These are phyloP conservation scores for Rhadinocentrus ornatus DNA, from an alignment of 2,797 vertebrate genomes.

Conservation along the genomic window DNA sequence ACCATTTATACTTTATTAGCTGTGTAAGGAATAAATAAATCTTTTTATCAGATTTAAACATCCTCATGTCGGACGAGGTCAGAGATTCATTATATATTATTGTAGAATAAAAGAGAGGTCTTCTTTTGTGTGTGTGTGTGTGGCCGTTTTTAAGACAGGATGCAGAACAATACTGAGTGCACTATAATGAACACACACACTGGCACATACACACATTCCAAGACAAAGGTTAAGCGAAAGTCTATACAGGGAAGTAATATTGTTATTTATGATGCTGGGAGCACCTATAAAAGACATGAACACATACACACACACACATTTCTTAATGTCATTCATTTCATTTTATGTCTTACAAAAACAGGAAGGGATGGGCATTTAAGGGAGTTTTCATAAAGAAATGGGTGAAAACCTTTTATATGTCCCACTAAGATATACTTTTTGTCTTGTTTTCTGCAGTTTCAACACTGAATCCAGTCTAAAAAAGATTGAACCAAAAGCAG, in stretches of 20 bases:
- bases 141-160: conserved; percentile 51
- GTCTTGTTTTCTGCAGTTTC: background rate
- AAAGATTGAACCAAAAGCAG: background rate
- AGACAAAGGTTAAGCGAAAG: conserved; percentile 64
- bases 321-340: conserved; percentile 14
- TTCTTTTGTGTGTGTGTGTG: conserved; percentile 5
- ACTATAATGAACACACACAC: conserved; percentile 20
- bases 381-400: conserved; percentile 10
- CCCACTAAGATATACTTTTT: background rate
- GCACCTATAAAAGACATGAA: conserved; percentile 58
- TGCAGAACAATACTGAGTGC: conserved; percentile 59
- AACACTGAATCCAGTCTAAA: background rate
- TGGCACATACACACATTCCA: conserved; percentile 24
- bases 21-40: conserved; percentile 15
- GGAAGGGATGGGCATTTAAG: conserved; percentile 50
- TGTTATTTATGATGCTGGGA: conserved; percentile 74
- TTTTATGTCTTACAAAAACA: conserved; percentile 58
- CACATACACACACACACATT: conserved; percentile 20
- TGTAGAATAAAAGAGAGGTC: background rate
- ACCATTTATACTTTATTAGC: background rate
- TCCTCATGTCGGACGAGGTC: conserved; percentile 33
- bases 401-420: background rate
- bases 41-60: conserved; percentile 38
- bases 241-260: conserved; percentile 79
- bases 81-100: conserved; percentile 14